Evolutionary conservation across 2,888 invertebrate genomes (phyloP), one percentile per base, ranked within the genome.

Genomic region (Drosophila borborema): DNA sequence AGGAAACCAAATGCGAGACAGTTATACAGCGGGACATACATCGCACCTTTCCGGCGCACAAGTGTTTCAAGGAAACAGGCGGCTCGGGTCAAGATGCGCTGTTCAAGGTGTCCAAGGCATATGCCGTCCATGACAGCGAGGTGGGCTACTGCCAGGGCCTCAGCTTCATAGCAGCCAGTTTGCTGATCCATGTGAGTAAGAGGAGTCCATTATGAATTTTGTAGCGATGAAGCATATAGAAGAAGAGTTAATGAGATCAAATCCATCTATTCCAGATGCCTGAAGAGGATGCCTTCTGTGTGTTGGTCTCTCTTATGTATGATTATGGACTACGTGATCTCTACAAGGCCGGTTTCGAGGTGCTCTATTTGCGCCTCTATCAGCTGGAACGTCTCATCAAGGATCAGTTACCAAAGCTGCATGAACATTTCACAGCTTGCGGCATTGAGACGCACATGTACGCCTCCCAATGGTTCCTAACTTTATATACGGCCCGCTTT

Each of bases 381-480:
- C 99, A 99, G 93, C 94, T 99, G 48, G 98, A 99, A 91, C 95
- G 98, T 78, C 94, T 99, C 28, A 97, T 94, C n/a, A 92, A 96
- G 95, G 97, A 98, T 93, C 97, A 97, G 93, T 92, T 98, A 77
- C 95, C 96, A 1, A 96, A 97, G 72, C 93, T 98, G 65, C 96
- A 96, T 91, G 96, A 96, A 69, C 98, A 98, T 92, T 97, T 98
- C 93, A 95, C 94, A 83, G 96, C 94, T 95, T 96, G 94, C 70
- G 96, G 96, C 58, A 96, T 99, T 56, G 99, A 99, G 93, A 97
- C 98, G 36, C 99, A 99, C 94, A 99, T 99, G 99, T 99, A 98
- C 93, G 99, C 99, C 28, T 98, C 98, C 7, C 99, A 99, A 94
- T 99, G 99, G 99, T 99, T 99, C 94, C 95, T 99, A 62, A 99